Conservation (phyloP, 2,113 vertebrate genomes). For the Paramormyrops kingsleyae region DNA sequence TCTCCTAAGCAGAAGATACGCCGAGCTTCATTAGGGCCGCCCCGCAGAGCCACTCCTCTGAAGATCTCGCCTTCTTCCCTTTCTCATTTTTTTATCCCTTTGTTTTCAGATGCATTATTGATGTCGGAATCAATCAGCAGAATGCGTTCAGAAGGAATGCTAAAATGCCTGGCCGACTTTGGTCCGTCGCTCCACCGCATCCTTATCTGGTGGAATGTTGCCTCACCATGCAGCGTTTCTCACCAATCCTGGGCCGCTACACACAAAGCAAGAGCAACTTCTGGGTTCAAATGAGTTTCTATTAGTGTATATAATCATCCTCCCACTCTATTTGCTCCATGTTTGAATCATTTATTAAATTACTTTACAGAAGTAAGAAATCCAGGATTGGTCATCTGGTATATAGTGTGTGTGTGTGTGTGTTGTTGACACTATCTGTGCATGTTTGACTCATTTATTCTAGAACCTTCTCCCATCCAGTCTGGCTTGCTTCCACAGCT, state of each 20-base stretch:
- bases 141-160: not conserved
- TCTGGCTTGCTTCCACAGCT: not conserved
- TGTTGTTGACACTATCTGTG: not conserved
- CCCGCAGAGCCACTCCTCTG: not conserved
- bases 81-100: not conserved
- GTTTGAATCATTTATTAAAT: not conserved
- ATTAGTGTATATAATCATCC: not conserved
- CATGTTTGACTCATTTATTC: not conserved
- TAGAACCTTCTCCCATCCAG: not conserved
- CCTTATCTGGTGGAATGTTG: not conserved
- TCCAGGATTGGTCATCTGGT: not conserved
- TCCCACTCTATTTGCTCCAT: not conserved
- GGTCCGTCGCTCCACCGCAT: not conserved
- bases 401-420: too few relatives aligned
- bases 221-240: not conserved
- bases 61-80: not conserved
- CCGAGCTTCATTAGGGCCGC: not conserved
- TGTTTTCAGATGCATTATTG: constrained; percentile 17
- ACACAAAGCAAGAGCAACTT: not conserved
- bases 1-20: not conserved
- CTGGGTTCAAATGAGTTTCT: not conserved
- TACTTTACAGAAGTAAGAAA: not conserved
- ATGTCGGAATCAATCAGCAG: constrained; percentile 9
- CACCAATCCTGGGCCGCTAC: not conserved
- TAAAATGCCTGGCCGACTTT: not conserved